phyloP scores from a whole-genome alignment of 2,888 invertebrate species.

The Cryptocephalus primarius region DNA sequence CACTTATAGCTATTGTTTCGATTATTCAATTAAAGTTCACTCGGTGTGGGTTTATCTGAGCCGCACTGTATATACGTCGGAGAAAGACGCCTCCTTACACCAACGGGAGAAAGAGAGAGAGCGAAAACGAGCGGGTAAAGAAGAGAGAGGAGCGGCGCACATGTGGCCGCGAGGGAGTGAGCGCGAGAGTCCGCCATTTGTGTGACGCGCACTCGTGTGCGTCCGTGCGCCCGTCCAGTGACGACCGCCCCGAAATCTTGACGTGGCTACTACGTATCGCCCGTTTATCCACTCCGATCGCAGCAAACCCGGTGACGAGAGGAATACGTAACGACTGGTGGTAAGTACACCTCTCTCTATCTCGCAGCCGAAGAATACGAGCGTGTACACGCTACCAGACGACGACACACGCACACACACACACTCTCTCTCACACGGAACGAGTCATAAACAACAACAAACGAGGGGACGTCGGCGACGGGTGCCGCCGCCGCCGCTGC shows the following conservation, averaged over 20 bases:
- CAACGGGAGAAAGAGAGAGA: not conserved
- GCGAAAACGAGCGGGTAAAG: no score
- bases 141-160: no score
- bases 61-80: no score
- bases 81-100: no score
- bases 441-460: no score
- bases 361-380: constrained; percentile 50
- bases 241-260: constrained; percentile 78
- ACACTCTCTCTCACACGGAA: no score
- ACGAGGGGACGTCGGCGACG: no score
- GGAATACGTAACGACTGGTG: constrained; percentile 74
- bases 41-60: no score
- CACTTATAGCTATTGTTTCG: no score
- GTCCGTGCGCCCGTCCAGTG: constrained; percentile 58
- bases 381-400: constrained; percentile 25
- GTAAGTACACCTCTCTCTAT: constrained; percentile 50
- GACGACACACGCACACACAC: no score
- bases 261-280: constrained; percentile 89
- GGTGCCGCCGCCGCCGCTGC: not conserved
- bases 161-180: no score
- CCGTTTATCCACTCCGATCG: constrained; percentile 88
- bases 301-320: constrained; percentile 91
- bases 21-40: no score
- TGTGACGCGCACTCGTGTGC: constrained; percentile 68
- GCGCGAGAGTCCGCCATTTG: constrained; percentile 47